A percentile compares a stretch with the other conserved stretches of the same genome.
phyloP scores from a whole-genome alignment of 1,140 invertebrate genomes.

The Drosophila bipectinata region DNA sequence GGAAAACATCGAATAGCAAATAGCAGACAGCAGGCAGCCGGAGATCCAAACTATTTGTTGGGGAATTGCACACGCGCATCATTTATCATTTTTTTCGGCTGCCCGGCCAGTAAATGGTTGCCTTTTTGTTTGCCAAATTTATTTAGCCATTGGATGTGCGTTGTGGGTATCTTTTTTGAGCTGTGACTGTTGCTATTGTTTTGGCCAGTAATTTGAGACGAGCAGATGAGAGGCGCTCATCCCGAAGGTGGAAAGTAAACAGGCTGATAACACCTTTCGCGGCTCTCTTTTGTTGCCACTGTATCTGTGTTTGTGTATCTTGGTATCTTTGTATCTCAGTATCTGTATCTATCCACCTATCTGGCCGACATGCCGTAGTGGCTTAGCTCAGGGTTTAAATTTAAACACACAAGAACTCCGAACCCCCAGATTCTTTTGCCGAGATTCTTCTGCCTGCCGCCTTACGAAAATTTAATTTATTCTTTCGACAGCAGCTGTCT shows the following conservation, averaged over 20 bases:
- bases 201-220: conserved; percentile 56
- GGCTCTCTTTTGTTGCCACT: conserved; percentile 12
- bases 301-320: conserved; percentile 18
- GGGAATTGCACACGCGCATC: conserved; percentile 73
- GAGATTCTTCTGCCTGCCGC: conserved; percentile 41
- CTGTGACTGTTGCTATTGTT: conserved; percentile 26
- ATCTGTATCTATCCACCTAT: conserved; percentile 27
- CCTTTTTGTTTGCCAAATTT: conserved; percentile 46
- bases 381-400: conserved; percentile 78
- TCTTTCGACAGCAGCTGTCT: conserved; percentile 68
- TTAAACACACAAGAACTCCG: conserved; percentile 62
- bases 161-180: conserved; percentile 23
- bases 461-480: conserved; percentile 77
- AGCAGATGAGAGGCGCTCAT: conserved; percentile 12
- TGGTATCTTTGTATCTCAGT: conserved; percentile 10
- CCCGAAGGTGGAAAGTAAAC: conserved; percentile 44
- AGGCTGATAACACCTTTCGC: conserved; percentile 62
- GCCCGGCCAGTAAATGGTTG: conserved; percentile 66
- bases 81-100: conserved; percentile 71
- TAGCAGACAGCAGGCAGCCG: conserved; percentile 41
- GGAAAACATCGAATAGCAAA: conserved; percentile 41
- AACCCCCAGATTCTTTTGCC: conserved; percentile 35
- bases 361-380: conserved; percentile 36
- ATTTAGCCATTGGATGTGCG: conserved; percentile 26
- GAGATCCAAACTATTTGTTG: conserved; percentile 59